These are phyloP conservation scores for Poecile atricapillus DNA, from an alignment of 2,113 vertebrate genomes.

Conservation along the genomic window DNA sequence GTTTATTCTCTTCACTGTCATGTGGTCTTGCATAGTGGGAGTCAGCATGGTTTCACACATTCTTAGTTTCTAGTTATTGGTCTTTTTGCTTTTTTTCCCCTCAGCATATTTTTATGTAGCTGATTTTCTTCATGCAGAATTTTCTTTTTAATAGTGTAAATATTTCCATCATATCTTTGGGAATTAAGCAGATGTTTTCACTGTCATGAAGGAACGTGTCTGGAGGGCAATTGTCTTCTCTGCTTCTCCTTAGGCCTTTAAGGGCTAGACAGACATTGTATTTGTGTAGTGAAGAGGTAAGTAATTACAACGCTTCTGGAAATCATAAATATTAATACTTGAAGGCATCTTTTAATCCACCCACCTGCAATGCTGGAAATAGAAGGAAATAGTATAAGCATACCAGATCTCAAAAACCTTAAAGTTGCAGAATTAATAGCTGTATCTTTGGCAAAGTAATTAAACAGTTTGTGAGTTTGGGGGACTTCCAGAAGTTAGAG, in stretches of 20 bases:
- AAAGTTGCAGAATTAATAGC: not conserved
- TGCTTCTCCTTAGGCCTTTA: not conserved
- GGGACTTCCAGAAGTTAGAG: not conserved
- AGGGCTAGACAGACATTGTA: not conserved
- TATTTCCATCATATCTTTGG: not conserved
- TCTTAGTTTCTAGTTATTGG: not conserved
- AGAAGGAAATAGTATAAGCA: not conserved
- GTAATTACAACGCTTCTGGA: not conserved
- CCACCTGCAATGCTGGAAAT: not conserved
- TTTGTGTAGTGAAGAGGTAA: not conserved
- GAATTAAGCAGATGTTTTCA: not conserved
- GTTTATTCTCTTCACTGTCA: not conserved
- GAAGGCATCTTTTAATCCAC: not conserved
- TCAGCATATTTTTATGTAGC: not conserved
- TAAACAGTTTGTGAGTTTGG: not conserved
- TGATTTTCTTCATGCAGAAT: not conserved
- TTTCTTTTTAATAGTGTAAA: not conserved
- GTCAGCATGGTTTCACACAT: not conserved
- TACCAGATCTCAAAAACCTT: not conserved
- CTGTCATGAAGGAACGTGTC: not conserved
- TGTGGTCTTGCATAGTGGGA: not conserved
- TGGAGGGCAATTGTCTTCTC: not conserved
- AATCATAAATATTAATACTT: not conserved
- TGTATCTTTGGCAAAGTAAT: not conserved
- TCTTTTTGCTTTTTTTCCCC: not conserved